phyloP scores from a whole-genome alignment of 2,797 vertebrate species.

The Lates japonicus region DNA sequence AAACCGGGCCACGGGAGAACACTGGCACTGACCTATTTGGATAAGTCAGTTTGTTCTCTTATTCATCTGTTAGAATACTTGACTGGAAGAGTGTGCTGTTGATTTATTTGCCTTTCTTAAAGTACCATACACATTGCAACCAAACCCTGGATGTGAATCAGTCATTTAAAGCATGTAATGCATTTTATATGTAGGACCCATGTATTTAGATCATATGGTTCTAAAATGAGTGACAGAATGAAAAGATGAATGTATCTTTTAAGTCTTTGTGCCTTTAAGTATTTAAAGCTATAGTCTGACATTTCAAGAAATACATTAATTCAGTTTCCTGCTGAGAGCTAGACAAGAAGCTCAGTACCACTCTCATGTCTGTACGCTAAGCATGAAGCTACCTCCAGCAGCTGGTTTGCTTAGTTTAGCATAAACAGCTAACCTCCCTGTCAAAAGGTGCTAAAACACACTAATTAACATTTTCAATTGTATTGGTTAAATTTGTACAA shows the following conservation, averaged over 20 bases:
- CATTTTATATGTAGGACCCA: background rate
- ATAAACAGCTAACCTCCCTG: background rate
- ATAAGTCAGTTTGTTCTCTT: conserved; percentile 25
- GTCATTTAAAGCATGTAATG: background rate
- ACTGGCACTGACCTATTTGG: conserved; percentile 52
- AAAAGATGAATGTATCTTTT: background rate
- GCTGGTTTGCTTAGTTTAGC: background rate
- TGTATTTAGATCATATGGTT: background rate
- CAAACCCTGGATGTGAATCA: conserved; percentile 5
- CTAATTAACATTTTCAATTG: background rate
- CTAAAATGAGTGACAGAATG: background rate
- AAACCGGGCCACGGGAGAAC: conserved; percentile 44
- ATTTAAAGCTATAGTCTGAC: background rate
- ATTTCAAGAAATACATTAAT: background rate
- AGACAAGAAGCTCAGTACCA: background rate
- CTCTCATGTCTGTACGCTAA: background rate
- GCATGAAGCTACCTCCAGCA: background rate
- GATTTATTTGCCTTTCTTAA: conserved; percentile 27
- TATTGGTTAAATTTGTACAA: background rate
- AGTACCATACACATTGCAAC: background rate
- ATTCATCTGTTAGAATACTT: conserved; percentile 31
- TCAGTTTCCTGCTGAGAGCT: background rate
- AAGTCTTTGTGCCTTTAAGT: background rate
- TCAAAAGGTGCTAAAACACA: background rate
- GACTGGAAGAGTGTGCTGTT: background rate